Conservation (phyloP, 2,888 invertebrate genomes). For the Drosophila anomelani region DNA sequence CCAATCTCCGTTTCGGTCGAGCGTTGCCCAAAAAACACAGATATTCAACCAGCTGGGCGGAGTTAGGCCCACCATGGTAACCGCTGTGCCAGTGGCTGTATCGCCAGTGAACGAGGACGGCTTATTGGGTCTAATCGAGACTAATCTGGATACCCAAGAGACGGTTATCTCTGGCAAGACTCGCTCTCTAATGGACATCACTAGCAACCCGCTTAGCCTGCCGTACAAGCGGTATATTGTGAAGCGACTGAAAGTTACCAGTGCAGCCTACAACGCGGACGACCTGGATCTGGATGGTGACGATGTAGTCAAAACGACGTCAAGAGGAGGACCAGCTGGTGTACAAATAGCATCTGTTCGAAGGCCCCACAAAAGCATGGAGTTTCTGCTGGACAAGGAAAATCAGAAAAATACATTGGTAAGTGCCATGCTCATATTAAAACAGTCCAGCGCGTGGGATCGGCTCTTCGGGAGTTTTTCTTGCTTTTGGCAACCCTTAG, state of each 20-base stretch:
- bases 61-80: slow-evolving; percentile 64
- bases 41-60: slow-evolving; percentile 75
- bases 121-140: slow-evolving; percentile 92
- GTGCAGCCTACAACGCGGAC: slow-evolving; percentile 60
- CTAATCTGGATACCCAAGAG: slow-evolving; percentile 93
- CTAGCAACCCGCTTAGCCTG: slow-evolving; percentile 81
- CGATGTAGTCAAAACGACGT: slow-evolving; percentile 67
- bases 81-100: slow-evolving; percentile 62
- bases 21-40: slow-evolving; percentile 75
- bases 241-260: slow-evolving; percentile 73
- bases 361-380: slow-evolving; percentile 95
- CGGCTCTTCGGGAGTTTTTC: neutral
- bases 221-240: slow-evolving; percentile 66
- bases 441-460: neutral
- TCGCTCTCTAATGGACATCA: slow-evolving; percentile 88
- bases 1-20: slow-evolving; percentile 71
- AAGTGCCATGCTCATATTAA: slow-evolving; percentile 83
- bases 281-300: slow-evolving; percentile 71
- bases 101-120: slow-evolving; percentile 47
- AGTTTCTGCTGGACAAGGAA: slow-evolving; percentile 96
- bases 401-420: slow-evolving; percentile 95
- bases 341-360: slow-evolving; percentile 83
- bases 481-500: neutral
- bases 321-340: slow-evolving; percentile 70
- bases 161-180: slow-evolving; percentile 88